Percentiles rank a stretch among this genome's conserved stretches.
Conservation (phyloP, 1,140 invertebrate genomes). For the Idris sp. region DNA sequence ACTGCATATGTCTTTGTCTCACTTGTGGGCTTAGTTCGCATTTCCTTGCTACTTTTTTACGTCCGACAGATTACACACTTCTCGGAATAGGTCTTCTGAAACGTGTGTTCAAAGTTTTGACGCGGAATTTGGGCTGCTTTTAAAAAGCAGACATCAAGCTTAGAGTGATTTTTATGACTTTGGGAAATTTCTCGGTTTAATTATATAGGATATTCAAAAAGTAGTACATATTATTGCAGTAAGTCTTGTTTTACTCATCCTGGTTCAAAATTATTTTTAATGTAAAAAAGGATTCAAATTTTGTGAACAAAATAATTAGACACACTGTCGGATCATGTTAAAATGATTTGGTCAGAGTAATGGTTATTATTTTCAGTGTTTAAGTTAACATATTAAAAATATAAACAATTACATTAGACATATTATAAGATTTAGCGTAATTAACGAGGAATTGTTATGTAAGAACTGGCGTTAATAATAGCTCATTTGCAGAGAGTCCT, state of each 20-base stretch:
- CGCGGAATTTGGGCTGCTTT: conserved; percentile 22
- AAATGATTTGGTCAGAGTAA: conserved; percentile 7
- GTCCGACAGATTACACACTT: conserved; percentile 25
- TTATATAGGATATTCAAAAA: no score
- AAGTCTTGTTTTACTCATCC: no score
- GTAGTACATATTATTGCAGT: no score
- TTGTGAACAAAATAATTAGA: conserved; percentile 37
- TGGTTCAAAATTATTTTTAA: no score
- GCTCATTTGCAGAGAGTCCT: conserved; percentile 49
- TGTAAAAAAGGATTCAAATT: no score
- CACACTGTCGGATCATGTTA: conserved; percentile 17
- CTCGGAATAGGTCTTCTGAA: conserved; percentile 27
- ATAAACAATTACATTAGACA: conserved; percentile 12
- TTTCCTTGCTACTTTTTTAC: background rate
- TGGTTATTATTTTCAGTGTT: conserved; percentile 20
- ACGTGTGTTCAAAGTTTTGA: no score
- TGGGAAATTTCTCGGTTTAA: no score
- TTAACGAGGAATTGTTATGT: conserved; percentile 51
- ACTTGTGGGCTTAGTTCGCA: conserved; percentile 14
- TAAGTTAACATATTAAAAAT: no score
- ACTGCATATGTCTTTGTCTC: conserved; percentile 27
- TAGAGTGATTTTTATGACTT: no score
- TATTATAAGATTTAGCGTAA: conserved; percentile 22
- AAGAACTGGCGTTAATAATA: conserved; percentile 57
- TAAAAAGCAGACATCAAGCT: conserved; percentile 38